Percentiles rank a stretch among this genome's conserved stretches.
Conservation (phyloP, 2,888 invertebrate genomes). For the Drepanosiphum platanoidis region DNA sequence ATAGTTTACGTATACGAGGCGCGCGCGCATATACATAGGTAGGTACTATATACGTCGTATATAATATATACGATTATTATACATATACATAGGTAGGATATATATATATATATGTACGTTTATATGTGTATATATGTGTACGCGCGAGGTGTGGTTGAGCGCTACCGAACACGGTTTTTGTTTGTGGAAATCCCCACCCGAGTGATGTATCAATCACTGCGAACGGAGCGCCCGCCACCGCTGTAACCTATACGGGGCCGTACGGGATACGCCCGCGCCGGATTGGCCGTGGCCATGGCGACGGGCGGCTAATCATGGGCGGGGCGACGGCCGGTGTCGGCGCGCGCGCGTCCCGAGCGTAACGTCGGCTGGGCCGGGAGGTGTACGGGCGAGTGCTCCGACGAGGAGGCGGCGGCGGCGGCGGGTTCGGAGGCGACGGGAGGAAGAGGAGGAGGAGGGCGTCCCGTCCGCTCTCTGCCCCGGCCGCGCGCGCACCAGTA, state of each 20-base stretch:
- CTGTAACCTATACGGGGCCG: constrained; percentile 58
- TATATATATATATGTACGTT: background rate
- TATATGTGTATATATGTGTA: background rate
- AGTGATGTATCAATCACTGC: constrained; percentile 58
- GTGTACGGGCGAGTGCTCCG: background rate
- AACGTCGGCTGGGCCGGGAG: background rate
- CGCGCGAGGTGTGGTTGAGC: constrained; percentile 50
- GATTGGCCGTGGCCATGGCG: constrained; percentile 68
- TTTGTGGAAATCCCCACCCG: constrained; percentile 60
- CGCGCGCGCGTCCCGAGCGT: background rate
- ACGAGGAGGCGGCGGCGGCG: constrained; percentile 3
- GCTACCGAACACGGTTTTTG: constrained; percentile 59
- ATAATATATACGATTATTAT: no score
- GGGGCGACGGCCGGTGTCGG: constrained; percentile 47
- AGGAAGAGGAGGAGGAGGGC: background rate
- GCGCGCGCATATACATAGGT: no score
- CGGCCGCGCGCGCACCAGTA: constrained; percentile 44
- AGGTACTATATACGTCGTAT: no score
- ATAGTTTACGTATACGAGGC: background rate
- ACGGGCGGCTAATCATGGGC: constrained; percentile 67
- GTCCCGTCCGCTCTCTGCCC: background rate
- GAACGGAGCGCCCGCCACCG: constrained; percentile 18
- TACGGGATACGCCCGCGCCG: constrained; percentile 64
- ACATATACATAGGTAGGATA: background rate
- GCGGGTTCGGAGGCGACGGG: background rate